These are phyloP conservation scores for Procapra przewalskii DNA, from an alignment of 2,113 vertebrate species.

Conservation along the genomic window DNA sequence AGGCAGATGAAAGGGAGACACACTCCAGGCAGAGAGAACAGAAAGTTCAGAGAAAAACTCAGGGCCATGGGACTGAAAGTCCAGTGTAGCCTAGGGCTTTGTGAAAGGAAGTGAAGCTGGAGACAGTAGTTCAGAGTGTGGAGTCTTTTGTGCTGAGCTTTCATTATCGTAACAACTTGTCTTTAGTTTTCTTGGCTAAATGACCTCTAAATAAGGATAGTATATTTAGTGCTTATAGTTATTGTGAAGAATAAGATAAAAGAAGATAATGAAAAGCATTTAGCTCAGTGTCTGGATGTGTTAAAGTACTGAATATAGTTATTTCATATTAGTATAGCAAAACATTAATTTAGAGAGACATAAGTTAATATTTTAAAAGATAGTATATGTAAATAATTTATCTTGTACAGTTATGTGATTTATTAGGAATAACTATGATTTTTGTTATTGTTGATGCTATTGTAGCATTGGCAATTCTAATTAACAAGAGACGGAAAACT, in stretches of 20 bases:
- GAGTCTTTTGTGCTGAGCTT: rapidly evolving
- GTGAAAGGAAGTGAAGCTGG: background rate
- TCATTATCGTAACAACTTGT: background rate
- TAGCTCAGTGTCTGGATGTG: background rate
- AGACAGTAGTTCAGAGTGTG: background rate
- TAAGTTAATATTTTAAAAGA: constrained; percentile 3
- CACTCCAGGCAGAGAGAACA: background rate
- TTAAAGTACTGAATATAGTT: background rate
- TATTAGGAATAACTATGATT: background rate
- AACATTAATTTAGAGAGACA: background rate
- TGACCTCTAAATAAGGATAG: background rate
- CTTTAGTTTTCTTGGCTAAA: background rate
- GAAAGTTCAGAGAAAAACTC: background rate
- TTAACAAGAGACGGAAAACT: background rate
- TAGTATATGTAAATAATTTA: background rate
- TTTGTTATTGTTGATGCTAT: background rate
- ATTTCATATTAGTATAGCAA: background rate
- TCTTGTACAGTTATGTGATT: background rate
- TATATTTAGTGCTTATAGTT: background rate
- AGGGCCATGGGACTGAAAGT: background rate
- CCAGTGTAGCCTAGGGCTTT: background rate
- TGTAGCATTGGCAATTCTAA: background rate
- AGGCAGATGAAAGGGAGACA: background rate
- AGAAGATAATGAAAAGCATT: background rate
- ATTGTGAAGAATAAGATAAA: background rate